Evolutionary conservation across 1,140 invertebrate genomes (phyloP).

Genomic region (Drosophila oshimai): DNA sequence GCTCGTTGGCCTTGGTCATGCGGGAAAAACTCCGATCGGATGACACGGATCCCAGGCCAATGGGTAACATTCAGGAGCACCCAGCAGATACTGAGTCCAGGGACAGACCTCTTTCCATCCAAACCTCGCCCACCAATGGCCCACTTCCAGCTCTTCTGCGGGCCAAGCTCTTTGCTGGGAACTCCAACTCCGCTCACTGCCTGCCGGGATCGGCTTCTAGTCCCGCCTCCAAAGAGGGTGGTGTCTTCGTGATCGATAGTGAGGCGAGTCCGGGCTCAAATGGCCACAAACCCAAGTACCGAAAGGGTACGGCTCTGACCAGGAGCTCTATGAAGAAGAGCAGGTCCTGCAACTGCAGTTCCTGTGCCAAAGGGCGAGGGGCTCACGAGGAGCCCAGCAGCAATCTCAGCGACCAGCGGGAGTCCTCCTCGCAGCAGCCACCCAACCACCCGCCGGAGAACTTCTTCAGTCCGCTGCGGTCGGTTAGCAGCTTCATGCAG

Average conservation of each 20-base stretch:
- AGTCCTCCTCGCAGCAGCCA: too few relatives aligned
- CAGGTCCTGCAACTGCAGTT: conserved; percentile 63
- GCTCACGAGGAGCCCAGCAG: conserved; percentile 20
- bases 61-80: background rate
- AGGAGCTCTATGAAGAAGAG: conserved; percentile 56
- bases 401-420: conserved; percentile 11
- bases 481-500: conserved; percentile 73
- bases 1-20: conserved; percentile 63
- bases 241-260: conserved; percentile 74
- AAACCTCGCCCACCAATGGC: conserved; percentile 63
- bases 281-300: conserved; percentile 72
- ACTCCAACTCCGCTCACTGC: conserved; percentile 52
- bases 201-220: conserved; percentile 18
- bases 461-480: conserved; percentile 69
- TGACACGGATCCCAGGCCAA: conserved; percentile 47
- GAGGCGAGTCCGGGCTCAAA: conserved; percentile 42
- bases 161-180: conserved; percentile 44
- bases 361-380: conserved; percentile 17
- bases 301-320: conserved; percentile 56
- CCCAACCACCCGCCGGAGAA: conserved; percentile 24
- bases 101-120: conserved; percentile 46
- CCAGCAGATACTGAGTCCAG: background rate
- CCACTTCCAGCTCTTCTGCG: conserved; percentile 32
- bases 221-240: background rate
- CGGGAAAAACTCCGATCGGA: conserved; percentile 75